Base-by-base conservation (phyloP, 2,888 invertebrate species). In the Neoascia interrupta region DNA sequence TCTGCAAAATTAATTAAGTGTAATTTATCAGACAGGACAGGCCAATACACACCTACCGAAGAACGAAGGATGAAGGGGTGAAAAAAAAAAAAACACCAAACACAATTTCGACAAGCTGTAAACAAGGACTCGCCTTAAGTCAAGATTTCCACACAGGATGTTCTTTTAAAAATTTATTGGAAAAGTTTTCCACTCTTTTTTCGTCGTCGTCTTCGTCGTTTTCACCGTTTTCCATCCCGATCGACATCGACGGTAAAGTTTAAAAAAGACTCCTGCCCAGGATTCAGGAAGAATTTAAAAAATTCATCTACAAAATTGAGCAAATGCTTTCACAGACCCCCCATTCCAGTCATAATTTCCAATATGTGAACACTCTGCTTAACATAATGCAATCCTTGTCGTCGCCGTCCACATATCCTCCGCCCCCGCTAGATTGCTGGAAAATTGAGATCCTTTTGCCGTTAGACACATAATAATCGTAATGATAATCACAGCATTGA, bases 401-500 rank as follows among this genome's bases (percentile, higher is more conserved):
- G 39, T 36, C 36, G 23, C 10, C 26, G 13, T 31, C 37, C 51
- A 21, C 37, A 31, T 49, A 41, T 64, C 45, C 63, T 64, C 26
- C n/a, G 8, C 21, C 21, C 31, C 31, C 31, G n/a, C 13, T 36
- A 18, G 21, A 18, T 11, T 49, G 26, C 13, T 39, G 28, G 49
- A 39, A 49, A 69, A 61, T 75, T 54, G 66, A 53, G 39, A 54
- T 68, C 64, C 64, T 60, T 61, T 47, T 54, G 64, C 54, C 54
- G 45, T 72, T 73, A 73, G 43, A 79, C 66, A 68, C 66, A 73
- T 68, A 51, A 79, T 79, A 73, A 73, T 73, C 79, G 73, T 79
- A 73, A 79, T 39, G 66, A 72, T 79, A 73, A 79, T 73, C 79
- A 66, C 73, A 54, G 41, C 60, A 66, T 72, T 70, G 76, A 66